Evolutionary conservation across 2,888 invertebrate genomes (phyloP).

Genomic region (Aphrophora alni): DNA sequence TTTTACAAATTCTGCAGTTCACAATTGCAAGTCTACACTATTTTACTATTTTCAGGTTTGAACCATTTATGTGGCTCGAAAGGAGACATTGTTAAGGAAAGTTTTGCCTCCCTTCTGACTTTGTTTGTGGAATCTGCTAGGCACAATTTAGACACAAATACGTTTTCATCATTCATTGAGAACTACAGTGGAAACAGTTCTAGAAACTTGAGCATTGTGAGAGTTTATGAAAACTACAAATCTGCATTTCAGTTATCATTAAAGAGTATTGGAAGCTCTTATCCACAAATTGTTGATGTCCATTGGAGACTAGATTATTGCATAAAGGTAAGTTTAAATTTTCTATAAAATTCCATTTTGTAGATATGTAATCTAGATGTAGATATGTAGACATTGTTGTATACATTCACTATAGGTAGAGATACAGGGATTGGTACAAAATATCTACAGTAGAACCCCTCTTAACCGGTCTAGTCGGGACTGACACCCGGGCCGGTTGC

Average conservation of each 20-base stretch:
- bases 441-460: no score
- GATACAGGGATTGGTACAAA: no score
- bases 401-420: no score
- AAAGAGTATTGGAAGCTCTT: slow-evolving; percentile 11
- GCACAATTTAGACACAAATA: slow-evolving; percentile 27
- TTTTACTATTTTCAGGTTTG: slow-evolving; percentile 33
- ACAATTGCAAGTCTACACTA: no score
- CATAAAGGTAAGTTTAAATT: slow-evolving; percentile 36
- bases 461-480: no score
- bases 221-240: slow-evolving; percentile 31
- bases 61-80: slow-evolving; percentile 30
- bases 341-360: no score
- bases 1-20: no score
- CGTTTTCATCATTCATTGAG: slow-evolving; percentile 28
- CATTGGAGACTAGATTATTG: slow-evolving; percentile 40
- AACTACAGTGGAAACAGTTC: slow-evolving; percentile 30
- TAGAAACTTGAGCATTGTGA: slow-evolving; percentile 18
- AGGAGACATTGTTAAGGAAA: slow-evolving; percentile 36
- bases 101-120: slow-evolving; percentile 34
- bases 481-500: no score
- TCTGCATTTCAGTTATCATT: slow-evolving; percentile 20
- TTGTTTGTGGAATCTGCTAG: slow-evolving; percentile 37
- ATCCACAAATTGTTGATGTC: slow-evolving; percentile 31
- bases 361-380: no score
- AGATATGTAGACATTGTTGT: no score